Evolutionary conservation across 1,140 invertebrate species (phyloP).

Genomic region (Sinella curviseta): DNA sequence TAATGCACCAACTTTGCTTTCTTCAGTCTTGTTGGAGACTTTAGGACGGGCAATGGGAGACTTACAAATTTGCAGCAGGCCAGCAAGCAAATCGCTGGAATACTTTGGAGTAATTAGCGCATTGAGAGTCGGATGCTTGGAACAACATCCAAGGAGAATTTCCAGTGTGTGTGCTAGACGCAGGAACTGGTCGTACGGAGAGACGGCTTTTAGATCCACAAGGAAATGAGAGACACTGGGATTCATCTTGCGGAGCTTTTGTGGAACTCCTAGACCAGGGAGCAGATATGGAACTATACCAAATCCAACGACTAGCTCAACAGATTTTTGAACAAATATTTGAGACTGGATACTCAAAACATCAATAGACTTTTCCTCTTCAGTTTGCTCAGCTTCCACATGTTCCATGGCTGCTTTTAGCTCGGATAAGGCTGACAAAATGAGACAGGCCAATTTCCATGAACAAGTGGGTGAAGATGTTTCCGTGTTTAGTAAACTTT

Average conservation of each 20-base stretch:
- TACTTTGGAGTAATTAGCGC: slow-evolving; percentile 46
- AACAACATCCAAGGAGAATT: slow-evolving; percentile 32
- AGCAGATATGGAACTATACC: slow-evolving; percentile 67
- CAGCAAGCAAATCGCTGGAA: slow-evolving; percentile 62
- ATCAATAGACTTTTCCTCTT: slow-evolving; percentile 42
- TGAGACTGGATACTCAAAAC: slow-evolving; percentile 55
- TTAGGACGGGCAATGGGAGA: slow-evolving; percentile 65
- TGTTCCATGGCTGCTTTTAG: slow-evolving; percentile 25
- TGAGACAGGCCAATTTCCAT: slow-evolving; percentile 34
- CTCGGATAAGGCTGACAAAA: slow-evolving; percentile 14
- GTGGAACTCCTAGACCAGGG: slow-evolving; percentile 64
- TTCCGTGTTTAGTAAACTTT: neutral
- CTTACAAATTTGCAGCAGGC: slow-evolving; percentile 69
- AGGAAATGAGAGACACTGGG: neutral
- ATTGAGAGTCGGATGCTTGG: slow-evolving; percentile 27
- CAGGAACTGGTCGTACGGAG: slow-evolving; percentile 26
- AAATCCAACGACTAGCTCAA: slow-evolving; percentile 64
- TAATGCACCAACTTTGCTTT: neutral
- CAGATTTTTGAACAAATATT: slow-evolving; percentile 52
- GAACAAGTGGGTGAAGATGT: neutral
- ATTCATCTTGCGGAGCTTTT: slow-evolving; percentile 48
- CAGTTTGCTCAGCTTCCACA: slow-evolving; percentile 20
- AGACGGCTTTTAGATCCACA: neutral
- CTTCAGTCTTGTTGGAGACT: neutral
- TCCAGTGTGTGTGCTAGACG: slow-evolving; percentile 34